Evolutionary conservation across 2,888 invertebrate species (phyloP), one percentile per base, ranked within the genome.

Genomic region (Dimorphilus gyrociliatus): DNA sequence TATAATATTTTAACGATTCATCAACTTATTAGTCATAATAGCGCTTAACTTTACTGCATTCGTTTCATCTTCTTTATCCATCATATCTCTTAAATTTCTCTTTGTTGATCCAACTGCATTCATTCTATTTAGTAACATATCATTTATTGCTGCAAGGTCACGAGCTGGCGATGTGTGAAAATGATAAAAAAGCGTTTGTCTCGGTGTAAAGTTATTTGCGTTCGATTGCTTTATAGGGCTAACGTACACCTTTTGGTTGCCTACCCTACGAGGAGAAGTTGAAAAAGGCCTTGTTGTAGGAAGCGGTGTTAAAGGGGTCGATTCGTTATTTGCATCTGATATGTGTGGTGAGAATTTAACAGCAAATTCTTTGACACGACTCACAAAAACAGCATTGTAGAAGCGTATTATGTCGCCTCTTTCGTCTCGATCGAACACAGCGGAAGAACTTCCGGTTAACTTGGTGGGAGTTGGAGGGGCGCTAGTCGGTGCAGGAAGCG

Each of bases 381-480:
- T 15, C 2, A n/a, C 14, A 39, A 47, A 38, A 33, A 60, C 59
- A 41, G 41, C 32, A 59, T 97, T 97, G 63, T 97, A 97, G 63
- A 92, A 94, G 54, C 76, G 73, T 45, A 92, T 90, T 37, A 94
- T 72, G 66, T 92, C 90, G 10, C 81, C 82, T 45, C 81, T 69
- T 48, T 74, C 73, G 30, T 60, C 62, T 24, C 48, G 52, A 40
- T 51, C 48, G 29, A 55, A 55, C 30, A 48, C 67, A 40, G 58
- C 65, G 23, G 65, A 61, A 2, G 66, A 66, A 0, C 69, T 67
- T 8, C 69, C 69, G 1, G 69, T 66, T 51, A 71, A 60, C 23
- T 65, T 65, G 5, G 70, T 70, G 2, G 72, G 72, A 1, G 72
- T 72, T 2, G 71, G 70, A 1, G 72, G 72, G 24, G 58, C 64